Evolutionary conservation across 2,113 vertebrate genomes (phyloP), one percentile per base, ranked within the genome.

Genomic region (Tragulus kanchil): DNA sequence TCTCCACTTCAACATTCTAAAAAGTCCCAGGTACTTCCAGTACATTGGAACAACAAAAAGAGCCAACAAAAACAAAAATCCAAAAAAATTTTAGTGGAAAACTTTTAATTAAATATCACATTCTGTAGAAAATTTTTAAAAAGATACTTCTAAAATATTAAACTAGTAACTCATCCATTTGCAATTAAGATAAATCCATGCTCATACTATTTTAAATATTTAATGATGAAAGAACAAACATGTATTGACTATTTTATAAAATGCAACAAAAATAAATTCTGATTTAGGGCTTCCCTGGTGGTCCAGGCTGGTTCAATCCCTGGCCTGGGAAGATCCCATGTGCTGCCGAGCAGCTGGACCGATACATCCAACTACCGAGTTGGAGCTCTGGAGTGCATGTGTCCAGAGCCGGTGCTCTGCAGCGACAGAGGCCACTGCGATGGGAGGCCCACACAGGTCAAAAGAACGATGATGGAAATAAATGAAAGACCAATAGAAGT

Each of bases 101-200:
- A n/a, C n/a, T 79, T 84, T 89, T 89, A 94, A 78, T 59, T 78
- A 94, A 95, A 89, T 77, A 79, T 36, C n/a, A n/a, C n/a, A 21
- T 88, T 93, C 81, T 90, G 56, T 45, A 88, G 42, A 58, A 89
- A 17, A n/a, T 26, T 78, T n/a, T 54, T 54, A 31, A 52, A 54
- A 78, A n/a, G 50, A 78, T n/a, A 78, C 50, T 59, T 94, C 14
- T 59, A 85, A 96, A 93, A 56, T 26, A 90, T 83, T 69, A 92
- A 93, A 82, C 25, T 65, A 78, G 14, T 79, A 73, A 93, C 14
- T 81, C 11, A 31, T 21, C 54, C 23, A 95, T 65, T 81, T 45
- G 19, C 81, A 97, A 93, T 79, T 89, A 84, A 81, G 56, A 92
- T 65, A 92, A 86, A 77, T 82, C 48, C 50, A 94, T 67, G 42